Evolutionary conservation across 2,888 invertebrate genomes (phyloP).

Genomic region (Sarcophaga caerulescens): DNA sequence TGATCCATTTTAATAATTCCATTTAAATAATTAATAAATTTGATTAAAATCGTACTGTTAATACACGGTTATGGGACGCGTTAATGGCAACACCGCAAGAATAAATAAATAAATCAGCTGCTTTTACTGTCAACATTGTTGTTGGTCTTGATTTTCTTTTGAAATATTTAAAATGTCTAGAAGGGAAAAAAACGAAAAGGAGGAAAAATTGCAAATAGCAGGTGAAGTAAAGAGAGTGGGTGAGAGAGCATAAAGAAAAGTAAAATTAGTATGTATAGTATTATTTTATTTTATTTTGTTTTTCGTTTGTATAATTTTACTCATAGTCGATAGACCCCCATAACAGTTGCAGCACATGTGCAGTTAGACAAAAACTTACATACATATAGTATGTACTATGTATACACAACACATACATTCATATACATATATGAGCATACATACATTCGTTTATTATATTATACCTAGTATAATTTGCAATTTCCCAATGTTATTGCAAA

Average conservation of each 20-base stretch:
- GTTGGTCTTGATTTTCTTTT: not conserved
- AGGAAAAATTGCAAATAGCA: conserved; percentile 32
- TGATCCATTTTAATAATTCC: no score
- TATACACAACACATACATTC: not conserved
- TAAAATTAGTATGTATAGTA: conserved; percentile 40
- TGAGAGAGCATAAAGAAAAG: conserved; percentile 40
- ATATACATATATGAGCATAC: not conserved
- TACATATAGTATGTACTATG: conserved; percentile 4
- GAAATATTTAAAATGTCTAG: conserved; percentile 35
- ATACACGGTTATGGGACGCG: no score
- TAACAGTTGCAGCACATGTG: conserved; percentile 63
- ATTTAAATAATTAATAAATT: no score
- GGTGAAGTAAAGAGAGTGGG: conserved; percentile 38
- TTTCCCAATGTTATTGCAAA: conserved; percentile 56
- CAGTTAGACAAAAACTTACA: conserved; percentile 43
- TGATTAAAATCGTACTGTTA: no score
- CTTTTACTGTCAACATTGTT: conserved; percentile 8
- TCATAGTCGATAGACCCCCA: conserved; percentile 34
- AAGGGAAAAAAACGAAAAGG: conserved; percentile 2
- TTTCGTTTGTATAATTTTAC: conserved; percentile 39
- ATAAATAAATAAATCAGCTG: conserved; percentile 54
- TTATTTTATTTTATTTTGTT: conserved; percentile 1
- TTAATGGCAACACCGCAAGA: no score
- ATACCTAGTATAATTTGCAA: conserved; percentile 62
- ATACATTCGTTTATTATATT: conserved; percentile 3